Evolutionary conservation across 2,888 invertebrate species (phyloP).

Genomic region (Tipula vernalis): DNA sequence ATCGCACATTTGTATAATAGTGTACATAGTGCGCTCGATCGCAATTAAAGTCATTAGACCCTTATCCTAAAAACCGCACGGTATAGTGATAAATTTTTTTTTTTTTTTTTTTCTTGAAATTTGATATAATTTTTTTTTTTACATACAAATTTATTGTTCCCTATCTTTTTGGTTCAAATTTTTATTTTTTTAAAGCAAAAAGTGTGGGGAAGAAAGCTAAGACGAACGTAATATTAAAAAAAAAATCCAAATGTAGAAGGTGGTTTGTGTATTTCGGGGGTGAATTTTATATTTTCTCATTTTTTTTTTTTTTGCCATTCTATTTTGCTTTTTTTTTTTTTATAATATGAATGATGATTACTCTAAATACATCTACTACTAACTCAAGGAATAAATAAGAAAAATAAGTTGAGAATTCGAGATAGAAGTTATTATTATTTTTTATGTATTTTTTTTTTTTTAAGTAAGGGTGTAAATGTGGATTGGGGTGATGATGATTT

Average conservation of each 20-base stretch:
- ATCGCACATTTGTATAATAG: not conserved
- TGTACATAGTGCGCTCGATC: not conserved
- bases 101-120: not conserved
- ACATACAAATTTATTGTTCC: not conserved
- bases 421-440: constrained; percentile 4
- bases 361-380: constrained; percentile 4
- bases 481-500: constrained; percentile 4
- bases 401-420: constrained; percentile 4
- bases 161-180: not conserved
- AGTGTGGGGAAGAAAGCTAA: not conserved
- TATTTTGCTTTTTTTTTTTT: not conserved
- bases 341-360: not conserved
- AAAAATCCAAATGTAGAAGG: not conserved
- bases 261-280: not conserved
- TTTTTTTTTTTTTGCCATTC: not conserved
- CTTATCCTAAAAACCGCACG: not conserved
- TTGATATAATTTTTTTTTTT: not conserved
- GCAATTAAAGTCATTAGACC: not conserved
- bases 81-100: not conserved
- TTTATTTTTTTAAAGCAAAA: not conserved
- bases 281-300: not conserved
- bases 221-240: not conserved
- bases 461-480: not conserved
- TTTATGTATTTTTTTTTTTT: not conserved
- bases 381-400: constrained; percentile 4